These are phyloP conservation scores for Cheilosia vulpina DNA, from an alignment of 2,888 invertebrate genomes.

Conservation along the genomic window DNA sequence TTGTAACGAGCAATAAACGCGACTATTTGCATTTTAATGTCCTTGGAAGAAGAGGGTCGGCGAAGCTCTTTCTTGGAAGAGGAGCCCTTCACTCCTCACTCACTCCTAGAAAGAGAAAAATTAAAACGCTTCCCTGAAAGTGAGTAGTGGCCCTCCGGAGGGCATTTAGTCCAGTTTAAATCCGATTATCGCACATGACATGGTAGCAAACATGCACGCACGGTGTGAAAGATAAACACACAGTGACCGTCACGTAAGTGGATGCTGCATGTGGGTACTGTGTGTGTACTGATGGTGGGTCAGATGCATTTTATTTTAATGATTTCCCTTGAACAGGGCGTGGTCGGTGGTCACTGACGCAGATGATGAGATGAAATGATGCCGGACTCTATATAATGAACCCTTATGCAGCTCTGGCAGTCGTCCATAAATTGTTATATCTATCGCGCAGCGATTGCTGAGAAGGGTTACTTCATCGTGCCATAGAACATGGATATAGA, in stretches of 20 bases:
- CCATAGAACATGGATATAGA: constrained; percentile 6
- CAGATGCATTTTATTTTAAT: constrained; percentile 69
- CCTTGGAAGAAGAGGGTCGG: not conserved
- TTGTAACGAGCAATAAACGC: too few relatives aligned
- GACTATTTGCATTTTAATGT: too few relatives aligned
- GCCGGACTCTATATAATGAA: constrained; percentile 44
- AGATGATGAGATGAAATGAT: constrained; percentile 65
- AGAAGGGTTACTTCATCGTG: constrained; percentile 38
- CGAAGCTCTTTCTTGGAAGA: constrained; percentile 49
- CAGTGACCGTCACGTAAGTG: constrained; percentile 16
- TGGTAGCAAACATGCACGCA: constrained; percentile 51
- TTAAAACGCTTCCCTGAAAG: constrained; percentile 35
- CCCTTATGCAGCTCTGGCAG: constrained; percentile 43
- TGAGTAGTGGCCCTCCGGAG: constrained; percentile 41
- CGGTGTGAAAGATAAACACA: constrained; percentile 56
- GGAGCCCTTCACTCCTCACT: too few relatives aligned
- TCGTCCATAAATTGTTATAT: constrained; percentile 46
- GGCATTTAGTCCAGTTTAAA: constrained; percentile 40
- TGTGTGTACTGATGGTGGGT: constrained; percentile 19
- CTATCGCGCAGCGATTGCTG: constrained; percentile 2
- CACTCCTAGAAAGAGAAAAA: constrained; percentile 10
- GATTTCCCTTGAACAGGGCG: constrained; percentile 65
- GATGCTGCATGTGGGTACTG: not conserved
- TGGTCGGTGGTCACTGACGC: constrained; percentile 62
- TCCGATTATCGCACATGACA: constrained; percentile 60